Conservation (phyloP, 2,888 invertebrate species). For the Alviniconcha strummeri region DNA sequence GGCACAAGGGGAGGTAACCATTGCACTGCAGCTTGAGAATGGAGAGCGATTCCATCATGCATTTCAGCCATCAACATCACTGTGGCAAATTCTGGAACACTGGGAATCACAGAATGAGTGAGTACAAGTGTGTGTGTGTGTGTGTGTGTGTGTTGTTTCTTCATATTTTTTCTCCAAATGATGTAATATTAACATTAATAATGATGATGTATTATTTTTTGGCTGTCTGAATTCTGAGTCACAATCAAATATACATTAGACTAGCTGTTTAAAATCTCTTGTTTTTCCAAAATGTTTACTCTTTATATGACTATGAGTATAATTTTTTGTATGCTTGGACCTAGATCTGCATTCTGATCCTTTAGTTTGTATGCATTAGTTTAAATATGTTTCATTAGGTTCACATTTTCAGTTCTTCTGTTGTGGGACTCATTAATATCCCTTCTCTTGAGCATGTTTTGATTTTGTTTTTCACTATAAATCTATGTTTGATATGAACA, state of each 20-base stretch:
- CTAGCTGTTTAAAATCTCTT: neutral
- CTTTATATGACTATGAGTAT: too few species aligned
- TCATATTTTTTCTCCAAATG: neutral
- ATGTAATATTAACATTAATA: neutral
- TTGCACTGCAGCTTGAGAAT: constrained; percentile 86
- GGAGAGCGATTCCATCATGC: constrained; percentile 79
- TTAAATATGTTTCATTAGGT: too few species aligned
- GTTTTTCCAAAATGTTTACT: neutral
- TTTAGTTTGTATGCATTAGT: too few species aligned
- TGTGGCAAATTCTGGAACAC: constrained; percentile 78
- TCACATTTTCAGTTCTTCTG: too few species aligned
- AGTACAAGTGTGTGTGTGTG: neutral
- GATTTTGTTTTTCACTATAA: too few species aligned
- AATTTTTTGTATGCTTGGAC: too few species aligned
- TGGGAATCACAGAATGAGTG: constrained; percentile 58
- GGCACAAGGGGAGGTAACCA: constrained; percentile 78
- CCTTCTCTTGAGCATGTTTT: too few species aligned
- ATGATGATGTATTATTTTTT: neutral
- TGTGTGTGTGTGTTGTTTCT: neutral
- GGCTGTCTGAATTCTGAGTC: neutral
- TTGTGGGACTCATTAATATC: too few species aligned
- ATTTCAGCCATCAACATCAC: constrained; percentile 77
- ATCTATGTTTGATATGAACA: too few species aligned
- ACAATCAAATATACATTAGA: too few species aligned
- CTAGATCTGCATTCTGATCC: too few species aligned